A percentile compares a stretch with the other conserved stretches of the same genome.
Evolutionary conservation across 2,888 invertebrate species (phyloP).

Genomic region (Tubulanus polymorphus): DNA sequence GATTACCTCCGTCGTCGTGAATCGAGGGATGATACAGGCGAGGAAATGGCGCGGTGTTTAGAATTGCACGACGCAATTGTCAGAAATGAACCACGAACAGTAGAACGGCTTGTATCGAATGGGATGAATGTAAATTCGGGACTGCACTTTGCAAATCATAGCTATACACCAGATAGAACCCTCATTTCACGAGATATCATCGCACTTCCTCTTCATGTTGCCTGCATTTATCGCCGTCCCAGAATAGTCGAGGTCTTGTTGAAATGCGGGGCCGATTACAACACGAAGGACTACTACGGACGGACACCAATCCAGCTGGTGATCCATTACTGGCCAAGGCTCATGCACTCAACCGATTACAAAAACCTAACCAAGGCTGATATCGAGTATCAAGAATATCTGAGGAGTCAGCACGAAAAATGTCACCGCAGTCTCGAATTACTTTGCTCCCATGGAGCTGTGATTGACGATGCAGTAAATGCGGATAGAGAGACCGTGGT

Average conservation of each 20-base stretch:
- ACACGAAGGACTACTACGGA: background rate
- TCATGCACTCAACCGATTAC: background rate
- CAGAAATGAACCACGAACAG: background rate
- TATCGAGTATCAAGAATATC: constrained; percentile 2
- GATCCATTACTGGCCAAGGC: constrained; percentile 7
- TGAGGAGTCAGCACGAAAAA: constrained; percentile 5
- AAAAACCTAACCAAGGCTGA: background rate
- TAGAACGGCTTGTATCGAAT: background rate
- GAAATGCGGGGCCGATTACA: constrained; percentile 2
- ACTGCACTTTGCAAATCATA: background rate
- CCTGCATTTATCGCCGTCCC: constrained; percentile 8
- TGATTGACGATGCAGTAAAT: background rate
- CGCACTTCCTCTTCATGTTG: constrained; percentile 3
- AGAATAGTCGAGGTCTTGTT: constrained; percentile 2
- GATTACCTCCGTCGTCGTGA: too few relatives aligned
- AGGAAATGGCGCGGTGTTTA: too few relatives aligned
- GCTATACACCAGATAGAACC: background rate
- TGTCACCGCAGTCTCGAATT: background rate
- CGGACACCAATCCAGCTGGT: constrained; percentile 2
- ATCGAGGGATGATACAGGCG: too few relatives aligned
- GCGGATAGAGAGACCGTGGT: background rate
- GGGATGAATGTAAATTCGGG: background rate
- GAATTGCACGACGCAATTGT: background rate
- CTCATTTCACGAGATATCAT: background rate
- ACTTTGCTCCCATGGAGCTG: background rate